phyloP scores from a whole-genome alignment of 2,888 invertebrate genomes.

The Noctua janthe region DNA sequence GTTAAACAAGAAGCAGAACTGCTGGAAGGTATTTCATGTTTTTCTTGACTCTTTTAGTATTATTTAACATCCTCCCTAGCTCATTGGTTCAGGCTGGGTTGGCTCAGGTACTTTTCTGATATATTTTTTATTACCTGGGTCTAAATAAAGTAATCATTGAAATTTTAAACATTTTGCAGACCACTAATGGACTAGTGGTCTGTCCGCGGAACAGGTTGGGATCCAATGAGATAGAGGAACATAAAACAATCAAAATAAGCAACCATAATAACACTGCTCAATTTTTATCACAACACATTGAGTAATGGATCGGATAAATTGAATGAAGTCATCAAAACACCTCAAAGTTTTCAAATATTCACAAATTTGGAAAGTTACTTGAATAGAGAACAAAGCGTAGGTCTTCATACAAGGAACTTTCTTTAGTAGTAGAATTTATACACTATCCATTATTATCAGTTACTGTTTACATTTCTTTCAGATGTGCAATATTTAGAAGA shows the following conservation, averaged over 20 bases:
- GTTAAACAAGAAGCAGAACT: slow-evolving; percentile 52
- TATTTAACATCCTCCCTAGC: background rate
- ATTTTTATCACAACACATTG: background rate
- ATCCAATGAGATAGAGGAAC: background rate
- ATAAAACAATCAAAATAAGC: background rate
- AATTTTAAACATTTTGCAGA: background rate
- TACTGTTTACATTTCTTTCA: slow-evolving; percentile 42
- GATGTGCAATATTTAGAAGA: slow-evolving; percentile 77
- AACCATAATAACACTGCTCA: background rate
- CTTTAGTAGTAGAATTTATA: background rate
- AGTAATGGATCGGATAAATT: background rate
- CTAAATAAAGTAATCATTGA: background rate
- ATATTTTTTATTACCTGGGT: background rate
- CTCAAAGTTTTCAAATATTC: slow-evolving; percentile 6
- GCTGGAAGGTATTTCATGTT: slow-evolving; percentile 51
- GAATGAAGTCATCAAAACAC: background rate
- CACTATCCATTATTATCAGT: background rate
- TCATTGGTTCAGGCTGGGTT: background rate
- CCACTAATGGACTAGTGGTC: background rate
- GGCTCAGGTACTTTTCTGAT: background rate
- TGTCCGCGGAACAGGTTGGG: background rate
- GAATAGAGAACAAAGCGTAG: background rate
- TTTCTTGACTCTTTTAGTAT: background rate
- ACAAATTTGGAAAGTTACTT: background rate
- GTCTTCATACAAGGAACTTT: background rate